Base-by-base conservation (phyloP, 2,888 invertebrate species). In the Ceraclea dissimilis region DNA sequence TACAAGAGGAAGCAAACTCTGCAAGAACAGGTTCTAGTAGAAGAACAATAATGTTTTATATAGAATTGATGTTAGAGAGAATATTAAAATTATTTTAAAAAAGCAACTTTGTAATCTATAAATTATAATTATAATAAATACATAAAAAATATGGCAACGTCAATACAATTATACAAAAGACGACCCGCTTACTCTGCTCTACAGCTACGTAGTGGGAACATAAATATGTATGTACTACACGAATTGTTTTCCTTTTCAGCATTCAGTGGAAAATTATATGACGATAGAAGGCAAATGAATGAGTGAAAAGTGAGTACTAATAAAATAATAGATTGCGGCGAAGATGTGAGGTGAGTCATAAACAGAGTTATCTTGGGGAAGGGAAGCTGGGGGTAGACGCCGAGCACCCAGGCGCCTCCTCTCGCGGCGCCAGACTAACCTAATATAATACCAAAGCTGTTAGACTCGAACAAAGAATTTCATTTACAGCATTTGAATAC, bases 401-500 rank as follows among this genome's bases (percentile, higher is more conserved):
- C 56, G 43, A 47, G 39, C 39, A 13, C 39, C 39, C n/a, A 5
- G 39, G 39, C 39, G 26, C 19, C 51, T 33, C 34, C 47, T 8
- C 47, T 48, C 22, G 18, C n/a, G 56, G 56, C 56, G 52, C 51
- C 51, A 49, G 18, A 22, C 51, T 46, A 52, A 47, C 56, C 60
- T 33, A 52, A 46, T 53, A 53, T 49, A 46, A 44, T 53, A 53
- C 49, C 57, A 49, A 26, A 19, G 39, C 52, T 48, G 39, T 39
- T 39, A 39, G 39, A 39, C 16, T 39, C 57, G 52, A 57, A 60
- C 57, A 60, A 57, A 57, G 60, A 50, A 54, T 33, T 52, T 52
- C 43, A 31, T 56, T 44, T 39, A 39, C 16, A 39, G n/a, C 39
- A 39, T 39, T 39, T 39, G 39, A 39, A 39, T 39, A 13, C 39